Conservation (phyloP, 2,888 invertebrate species). For the Pterostichus niger region DNA sequence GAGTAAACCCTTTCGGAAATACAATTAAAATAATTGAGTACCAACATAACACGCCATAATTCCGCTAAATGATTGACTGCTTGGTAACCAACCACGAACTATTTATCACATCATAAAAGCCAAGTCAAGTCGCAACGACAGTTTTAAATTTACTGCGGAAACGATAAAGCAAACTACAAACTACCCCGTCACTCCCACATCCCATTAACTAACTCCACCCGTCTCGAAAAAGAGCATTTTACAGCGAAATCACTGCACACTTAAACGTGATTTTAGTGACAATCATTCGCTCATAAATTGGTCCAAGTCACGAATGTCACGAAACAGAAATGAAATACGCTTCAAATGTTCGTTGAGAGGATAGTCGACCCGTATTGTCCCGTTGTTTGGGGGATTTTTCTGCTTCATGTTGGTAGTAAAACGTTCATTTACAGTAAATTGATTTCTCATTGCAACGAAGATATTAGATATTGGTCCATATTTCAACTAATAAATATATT, state of each 20-base stretch:
- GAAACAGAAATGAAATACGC: background rate
- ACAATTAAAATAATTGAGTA: too few species aligned
- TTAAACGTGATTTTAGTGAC: slow-evolving; percentile 9
- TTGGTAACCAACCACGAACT: background rate
- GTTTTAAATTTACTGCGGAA: slow-evolving; percentile 5
- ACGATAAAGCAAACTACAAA: slow-evolving; percentile 7
- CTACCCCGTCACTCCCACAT: background rate
- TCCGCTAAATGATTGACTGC: background rate
- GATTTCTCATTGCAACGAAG: background rate
- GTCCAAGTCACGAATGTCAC: background rate
- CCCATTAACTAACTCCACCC: background rate
- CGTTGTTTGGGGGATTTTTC: slow-evolving; percentile 4
- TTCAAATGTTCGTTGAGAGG: background rate
- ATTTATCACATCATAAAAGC: too few species aligned
- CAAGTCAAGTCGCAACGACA: too few species aligned
- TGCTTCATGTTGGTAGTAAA: slow-evolving; percentile 4
- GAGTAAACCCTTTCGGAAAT: too few species aligned
- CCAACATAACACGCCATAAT: too few species aligned
- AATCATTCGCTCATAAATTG: slow-evolving; percentile 15
- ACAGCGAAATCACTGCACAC: slow-evolving; percentile 1
- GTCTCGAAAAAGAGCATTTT: background rate
- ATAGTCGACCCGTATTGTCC: background rate
- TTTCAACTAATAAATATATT: too few species aligned
- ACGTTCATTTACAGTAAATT: slow-evolving; percentile 6
- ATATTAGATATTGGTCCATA: background rate